Percentiles rank a stretch among this genome's conserved stretches.
Conservation (phyloP, 1,140 invertebrate genomes). For the Galleria mellonella region DNA sequence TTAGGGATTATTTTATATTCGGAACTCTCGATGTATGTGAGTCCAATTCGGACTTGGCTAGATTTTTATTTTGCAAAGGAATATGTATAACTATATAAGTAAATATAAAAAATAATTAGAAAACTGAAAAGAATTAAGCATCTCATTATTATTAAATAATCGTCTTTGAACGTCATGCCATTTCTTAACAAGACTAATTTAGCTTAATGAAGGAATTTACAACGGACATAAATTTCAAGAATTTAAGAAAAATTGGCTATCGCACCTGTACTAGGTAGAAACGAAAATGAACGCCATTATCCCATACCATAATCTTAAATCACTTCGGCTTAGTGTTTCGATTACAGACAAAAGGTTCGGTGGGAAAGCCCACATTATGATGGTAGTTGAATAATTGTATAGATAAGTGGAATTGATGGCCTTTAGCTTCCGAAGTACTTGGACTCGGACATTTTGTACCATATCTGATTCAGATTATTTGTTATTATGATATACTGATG, state of each 20-base stretch:
- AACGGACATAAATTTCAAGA: constrained; percentile 32
- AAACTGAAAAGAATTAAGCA: too few relatives aligned
- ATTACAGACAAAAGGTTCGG: constrained; percentile 63
- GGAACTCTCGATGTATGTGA: too few relatives aligned
- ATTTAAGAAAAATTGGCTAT: constrained; percentile 41
- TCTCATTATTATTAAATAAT: background rate
- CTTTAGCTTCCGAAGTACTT: constrained; percentile 3
- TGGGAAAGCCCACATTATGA: constrained; percentile 61
- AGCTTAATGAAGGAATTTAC: constrained; percentile 19
- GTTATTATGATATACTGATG: too few relatives aligned
- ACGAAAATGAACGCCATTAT: constrained; percentile 58
- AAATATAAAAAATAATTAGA: too few relatives aligned
- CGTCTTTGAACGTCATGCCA: background rate
- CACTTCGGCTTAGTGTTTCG: constrained; percentile 65
- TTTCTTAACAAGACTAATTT: constrained; percentile 17
- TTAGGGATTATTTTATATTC: too few relatives aligned
- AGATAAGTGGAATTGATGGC: constrained; percentile 61
- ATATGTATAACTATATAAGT: too few relatives aligned
- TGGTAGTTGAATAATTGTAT: constrained; percentile 63
- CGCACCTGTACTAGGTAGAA: constrained; percentile 43
- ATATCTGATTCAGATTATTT: too few relatives aligned
- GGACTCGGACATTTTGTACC: too few relatives aligned
- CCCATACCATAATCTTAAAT: constrained; percentile 68
- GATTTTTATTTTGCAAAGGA: too few relatives aligned
- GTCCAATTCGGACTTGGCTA: too few relatives aligned